Conservation (phyloP, 1,140 invertebrate species). For the Caenorhabditis remanei region DNA sequence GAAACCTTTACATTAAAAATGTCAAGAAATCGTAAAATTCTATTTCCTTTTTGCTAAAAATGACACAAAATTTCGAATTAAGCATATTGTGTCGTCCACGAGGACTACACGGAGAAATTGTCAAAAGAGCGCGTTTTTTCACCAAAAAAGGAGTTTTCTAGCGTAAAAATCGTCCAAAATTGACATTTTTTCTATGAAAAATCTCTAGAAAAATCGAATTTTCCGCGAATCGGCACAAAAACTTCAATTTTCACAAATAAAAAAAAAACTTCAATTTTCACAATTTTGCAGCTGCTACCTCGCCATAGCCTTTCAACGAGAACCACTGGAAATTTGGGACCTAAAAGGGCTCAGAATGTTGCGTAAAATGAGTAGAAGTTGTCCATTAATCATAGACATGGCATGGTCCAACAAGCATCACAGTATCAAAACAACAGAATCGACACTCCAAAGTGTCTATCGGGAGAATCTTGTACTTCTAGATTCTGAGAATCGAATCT, state of each 20-base stretch:
- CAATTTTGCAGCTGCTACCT: conserved; percentile 71
- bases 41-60: too few relatives aligned
- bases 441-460: conserved; percentile 68
- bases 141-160: too few relatives aligned
- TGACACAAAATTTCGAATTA: too few relatives aligned
- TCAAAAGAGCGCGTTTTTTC: too few relatives aligned
- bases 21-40: too few relatives aligned
- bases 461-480: conserved; percentile 76
- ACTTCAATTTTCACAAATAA: not conserved
- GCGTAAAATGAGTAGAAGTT: conserved; percentile 73
- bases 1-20: too few relatives aligned
- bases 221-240: too few relatives aligned
- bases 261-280: not conserved
- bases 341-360: conserved; percentile 71
- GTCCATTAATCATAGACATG: conserved; percentile 77
- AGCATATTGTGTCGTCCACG: too few relatives aligned
- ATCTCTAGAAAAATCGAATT: not conserved
- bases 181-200: not conserved
- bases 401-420: conserved; percentile 76
- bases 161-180: too few relatives aligned
- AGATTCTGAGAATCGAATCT: conserved; percentile 77
- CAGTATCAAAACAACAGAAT: conserved; percentile 69
- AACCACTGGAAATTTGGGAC: conserved; percentile 77
- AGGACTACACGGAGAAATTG: too few relatives aligned
- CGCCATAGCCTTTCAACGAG: conserved; percentile 74